Percentiles rank a stretch among this genome's conserved stretches.
These are phyloP conservation scores for Cheumatopsyche charites DNA, from an alignment of 1,140 invertebrate species.

Conservation along the genomic window DNA sequence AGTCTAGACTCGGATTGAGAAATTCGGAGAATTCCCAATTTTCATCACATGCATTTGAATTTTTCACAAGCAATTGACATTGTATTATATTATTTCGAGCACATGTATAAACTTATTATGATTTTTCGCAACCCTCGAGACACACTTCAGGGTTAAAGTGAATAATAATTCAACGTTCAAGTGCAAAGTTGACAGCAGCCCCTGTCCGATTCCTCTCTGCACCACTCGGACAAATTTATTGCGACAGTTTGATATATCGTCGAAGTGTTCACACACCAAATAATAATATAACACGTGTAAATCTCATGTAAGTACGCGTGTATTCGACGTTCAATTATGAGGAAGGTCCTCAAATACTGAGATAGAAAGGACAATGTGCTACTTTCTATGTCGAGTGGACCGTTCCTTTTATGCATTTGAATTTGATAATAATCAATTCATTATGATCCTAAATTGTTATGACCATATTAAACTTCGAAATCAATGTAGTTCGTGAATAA, in stretches of 20 bases:
- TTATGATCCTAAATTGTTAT: too few species aligned
- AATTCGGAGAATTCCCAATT: not conserved
- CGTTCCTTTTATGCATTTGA: too few species aligned
- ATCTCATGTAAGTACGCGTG: not conserved
- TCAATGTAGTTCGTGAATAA: too few species aligned
- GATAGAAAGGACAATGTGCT: too few species aligned
- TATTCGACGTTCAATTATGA: slow-evolving; percentile 8
- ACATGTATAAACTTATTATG: too few species aligned
- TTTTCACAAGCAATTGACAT: too few species aligned
- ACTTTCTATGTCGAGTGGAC: too few species aligned
- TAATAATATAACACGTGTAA: not conserved
- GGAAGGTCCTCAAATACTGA: not conserved
- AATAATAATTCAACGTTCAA: slow-evolving; percentile 24
- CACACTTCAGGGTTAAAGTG: not conserved
- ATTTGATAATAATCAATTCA: too few species aligned
- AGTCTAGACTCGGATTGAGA: not conserved
- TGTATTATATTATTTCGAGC: too few species aligned
- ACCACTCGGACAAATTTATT: slow-evolving; percentile 21
- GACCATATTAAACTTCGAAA: too few species aligned
- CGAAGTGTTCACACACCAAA: slow-evolving; percentile 8
- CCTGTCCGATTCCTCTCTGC: slow-evolving; percentile 21
- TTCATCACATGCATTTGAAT: too few species aligned
- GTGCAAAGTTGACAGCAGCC: slow-evolving; percentile 21
- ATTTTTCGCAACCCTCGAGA: too few species aligned
- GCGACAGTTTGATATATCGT: slow-evolving; percentile 26